Base-by-base conservation (phyloP, 2,888 invertebrate genomes). In the Julus scanicus region DNA sequence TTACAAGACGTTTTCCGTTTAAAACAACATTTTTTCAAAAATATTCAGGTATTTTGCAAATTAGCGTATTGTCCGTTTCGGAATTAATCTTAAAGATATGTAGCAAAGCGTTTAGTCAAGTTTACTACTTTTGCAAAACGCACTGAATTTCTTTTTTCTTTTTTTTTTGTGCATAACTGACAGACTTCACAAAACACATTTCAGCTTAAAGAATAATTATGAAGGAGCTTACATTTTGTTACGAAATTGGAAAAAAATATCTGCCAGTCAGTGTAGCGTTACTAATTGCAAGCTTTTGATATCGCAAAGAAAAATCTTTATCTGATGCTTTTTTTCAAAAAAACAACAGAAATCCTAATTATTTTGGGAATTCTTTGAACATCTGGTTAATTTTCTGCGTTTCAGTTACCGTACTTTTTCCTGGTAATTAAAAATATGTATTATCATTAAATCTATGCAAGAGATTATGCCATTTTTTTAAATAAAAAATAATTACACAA, bases 11-110 rank as follows among this genome's bases (percentile, higher is more conserved):
- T 71, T 71, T 20, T 29, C 71, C 71, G 71, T 20, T 71, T 71
- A 29, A 80, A 80, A 37, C 80, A 80, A 15, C 80, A 37, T 39
- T 80, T 80, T 80, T 80, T 80, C 3, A 5, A 37, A 80, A 80
- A 37, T 80, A 80, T 80, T 80, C 80, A 80, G 80, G 80, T 37
- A 80, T 80, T 80, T 80, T 4, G 29, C 2, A 37, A 80, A 80
- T 80, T 80, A 37, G 80, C 80, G 80, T 80, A 80, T 80, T 80
- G 80, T 37, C 1, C 11, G 13, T 29, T 80, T 80, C 80, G 37
- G 15, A 37, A 80, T 80, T 80, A 80, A 80, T 80, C 80, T 13
- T 80, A 13, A 37, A 37, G 37, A 80, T 15, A 80, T 37, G 15
- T 15, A 13, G 53, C 53, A 5, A 53, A 15, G 13, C 15, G 13